Base-by-base conservation (phyloP, 2,113 vertebrate genomes). In the Scophthalmus maximus region DNA sequence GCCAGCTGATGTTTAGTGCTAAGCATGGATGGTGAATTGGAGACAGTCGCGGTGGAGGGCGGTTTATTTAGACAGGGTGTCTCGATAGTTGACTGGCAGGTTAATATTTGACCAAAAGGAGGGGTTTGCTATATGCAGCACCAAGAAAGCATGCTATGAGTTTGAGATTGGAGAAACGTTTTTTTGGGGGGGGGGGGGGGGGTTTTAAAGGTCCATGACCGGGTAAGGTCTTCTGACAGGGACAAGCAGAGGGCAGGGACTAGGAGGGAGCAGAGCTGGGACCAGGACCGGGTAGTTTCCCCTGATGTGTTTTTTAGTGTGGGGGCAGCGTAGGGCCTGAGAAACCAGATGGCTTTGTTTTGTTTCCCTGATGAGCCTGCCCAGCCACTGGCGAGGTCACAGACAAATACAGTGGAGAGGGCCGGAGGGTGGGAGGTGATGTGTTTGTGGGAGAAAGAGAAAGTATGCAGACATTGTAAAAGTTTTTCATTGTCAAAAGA, bases 331-430 rank as follows among this genome's bases (percentile, higher is more conserved):
- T 14, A 78, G 93, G 93, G 92, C 93, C 92, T 94, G 92, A 94
- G 93, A 94, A 94, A 93, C 91, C 94, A 94, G 94, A 94, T 94
- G 94, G 92, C 88, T 94, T 92, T 92, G 92, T 91, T 93, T 92
- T 88, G 88, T 63, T 90, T 91, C 80, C 83, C 86, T 22, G 77
- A 92, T 75, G 84, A 88, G 87, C 67, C 67, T 76, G 83, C 76
- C 70, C 85, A 84, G 87, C 81, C 86, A 76, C 87, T 78, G 76
- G 86, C 75, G 68, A 91, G 84, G 88, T 93, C 91, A 90, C 66
- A 58, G 74, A 84, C 78, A 83, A 88, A 88, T 82, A 85, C 79
- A 75, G 84, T 73, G 73, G 4, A 4, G 66, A 38, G 51, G 57
- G 66, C 57, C 51, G 69, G 57, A 71, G 51, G 61, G 63, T 55